Evolutionary conservation across 2,888 invertebrate genomes (phyloP).

Genomic region (Coenonympha arcania): DNA sequence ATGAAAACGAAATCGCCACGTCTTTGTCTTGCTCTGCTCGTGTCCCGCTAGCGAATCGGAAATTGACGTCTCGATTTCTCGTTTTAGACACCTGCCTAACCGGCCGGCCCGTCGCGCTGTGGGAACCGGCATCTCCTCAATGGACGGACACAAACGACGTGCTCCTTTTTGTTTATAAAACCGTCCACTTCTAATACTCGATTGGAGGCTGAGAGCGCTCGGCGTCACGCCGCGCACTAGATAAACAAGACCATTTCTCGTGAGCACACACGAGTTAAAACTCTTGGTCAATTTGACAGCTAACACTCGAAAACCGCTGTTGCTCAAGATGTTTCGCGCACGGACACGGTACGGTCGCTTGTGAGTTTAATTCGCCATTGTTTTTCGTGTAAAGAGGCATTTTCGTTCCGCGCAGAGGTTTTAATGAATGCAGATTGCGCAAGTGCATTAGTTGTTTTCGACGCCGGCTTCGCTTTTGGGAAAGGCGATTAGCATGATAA

Average conservation of each 20-base stretch:
- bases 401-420: slow-evolving; percentile 44
- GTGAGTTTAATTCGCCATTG: slow-evolving; percentile 45
- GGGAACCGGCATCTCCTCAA: slow-evolving; percentile 65
- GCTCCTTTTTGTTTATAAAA: slow-evolving; percentile 69
- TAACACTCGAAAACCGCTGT: slow-evolving; percentile 32
- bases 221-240: slow-evolving; percentile 44
- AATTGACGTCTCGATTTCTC: slow-evolving; percentile 45
- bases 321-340: slow-evolving; percentile 37
- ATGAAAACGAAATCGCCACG: slow-evolving; percentile 48
- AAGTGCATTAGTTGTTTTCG: slow-evolving; percentile 34
- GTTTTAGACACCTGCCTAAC: slow-evolving; percentile 55
- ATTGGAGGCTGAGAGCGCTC: slow-evolving; percentile 46
- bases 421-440: slow-evolving; percentile 31
- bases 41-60: slow-evolving; percentile 32
- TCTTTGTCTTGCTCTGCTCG: slow-evolving; percentile 14
- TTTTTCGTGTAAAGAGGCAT: slow-evolving; percentile 43
- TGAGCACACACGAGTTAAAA: slow-evolving; percentile 29
- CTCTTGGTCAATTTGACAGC: slow-evolving; percentile 31
- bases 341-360: slow-evolving; percentile 27
- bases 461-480: slow-evolving; percentile 41
- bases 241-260: slow-evolving; percentile 47
- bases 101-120: slow-evolving; percentile 48
- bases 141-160: slow-evolving; percentile 54
- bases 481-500: slow-evolving; percentile 31
- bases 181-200: slow-evolving; percentile 64